Percentiles rank a stretch among this genome's conserved stretches.
Evolutionary conservation across 2,888 invertebrate species (phyloP).

Genomic region (Chaetogeoica ovagalla): DNA sequence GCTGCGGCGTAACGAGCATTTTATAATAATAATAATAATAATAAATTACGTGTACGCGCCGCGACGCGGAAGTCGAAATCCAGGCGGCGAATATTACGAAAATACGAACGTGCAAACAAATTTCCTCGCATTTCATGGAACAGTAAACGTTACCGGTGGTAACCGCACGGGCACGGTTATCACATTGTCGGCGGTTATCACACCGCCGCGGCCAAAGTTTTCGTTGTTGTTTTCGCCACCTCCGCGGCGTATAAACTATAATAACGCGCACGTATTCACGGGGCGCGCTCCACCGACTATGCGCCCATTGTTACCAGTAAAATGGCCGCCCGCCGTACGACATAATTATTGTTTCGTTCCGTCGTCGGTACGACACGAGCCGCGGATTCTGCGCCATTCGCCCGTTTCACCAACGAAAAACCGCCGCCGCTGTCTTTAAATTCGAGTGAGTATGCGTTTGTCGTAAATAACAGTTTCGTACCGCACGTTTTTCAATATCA

Average conservation of each 20-base stretch:
- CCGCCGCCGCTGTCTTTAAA: not conserved
- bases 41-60: too few relatives aligned
- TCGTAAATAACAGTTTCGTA: not conserved
- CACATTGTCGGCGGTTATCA: not conserved
- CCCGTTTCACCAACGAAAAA: not conserved
- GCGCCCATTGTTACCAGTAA: conserved; percentile 13
- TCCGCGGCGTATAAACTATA: not conserved
- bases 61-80: conserved; percentile 31
- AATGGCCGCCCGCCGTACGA: conserved; percentile 40
- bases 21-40: too few relatives aligned
- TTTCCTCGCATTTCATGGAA: conserved; percentile 52
- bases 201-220: not conserved
- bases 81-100: conserved; percentile 39
- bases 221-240: conserved; percentile 18
- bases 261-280: conserved; percentile 26
- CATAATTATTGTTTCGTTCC: not conserved
- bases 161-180: not conserved
- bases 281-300: too few relatives aligned
- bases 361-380: not conserved
- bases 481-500: too few relatives aligned
- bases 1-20: too few relatives aligned
- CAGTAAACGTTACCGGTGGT: conserved; percentile 14
- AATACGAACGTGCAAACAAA: conserved; percentile 46
- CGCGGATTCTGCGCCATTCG: not conserved
- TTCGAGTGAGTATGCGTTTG: conserved; percentile 12